Conservation (phyloP, 2,888 invertebrate genomes). For the Yponomeuta evonymella region DNA sequence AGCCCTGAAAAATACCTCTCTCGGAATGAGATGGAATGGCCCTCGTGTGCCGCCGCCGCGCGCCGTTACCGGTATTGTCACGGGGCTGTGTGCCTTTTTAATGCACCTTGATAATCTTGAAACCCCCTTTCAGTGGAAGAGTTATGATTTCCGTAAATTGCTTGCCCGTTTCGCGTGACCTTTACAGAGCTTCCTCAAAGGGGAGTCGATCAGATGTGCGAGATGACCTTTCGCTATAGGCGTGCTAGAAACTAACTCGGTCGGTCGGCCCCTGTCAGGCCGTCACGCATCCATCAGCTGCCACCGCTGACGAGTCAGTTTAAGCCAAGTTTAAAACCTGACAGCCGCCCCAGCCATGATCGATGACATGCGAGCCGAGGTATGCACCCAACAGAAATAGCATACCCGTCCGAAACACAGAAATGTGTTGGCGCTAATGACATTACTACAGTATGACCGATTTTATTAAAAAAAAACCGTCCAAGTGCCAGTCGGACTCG, state of each 20-base stretch:
- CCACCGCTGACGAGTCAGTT: constrained; percentile 50
- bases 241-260: constrained; percentile 30
- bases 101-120: not conserved
- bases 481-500: no score
- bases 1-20: constrained; percentile 33
- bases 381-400: constrained; percentile 57
- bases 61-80: constrained; percentile 16
- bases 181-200: constrained; percentile 22
- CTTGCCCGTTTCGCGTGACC: not conserved
- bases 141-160: not conserved
- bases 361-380: constrained; percentile 49
- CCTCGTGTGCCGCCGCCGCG: constrained; percentile 19
- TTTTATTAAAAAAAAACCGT: constrained; percentile 15
- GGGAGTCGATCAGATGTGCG: constrained; percentile 40
- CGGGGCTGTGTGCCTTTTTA: not conserved
- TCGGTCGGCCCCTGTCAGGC: constrained; percentile 37
- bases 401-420: constrained; percentile 33
- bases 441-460: constrained; percentile 27
- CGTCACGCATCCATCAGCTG: constrained; percentile 64
- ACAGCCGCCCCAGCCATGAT: constrained; percentile 55
- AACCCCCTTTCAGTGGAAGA: not conserved
- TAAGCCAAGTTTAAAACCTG: constrained; percentile 60
- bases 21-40: constrained; percentile 30
- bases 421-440: constrained; percentile 54
- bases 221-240: constrained; percentile 32